Base-by-base conservation (phyloP, 2,888 invertebrate genomes). In the Troides helena region DNA sequence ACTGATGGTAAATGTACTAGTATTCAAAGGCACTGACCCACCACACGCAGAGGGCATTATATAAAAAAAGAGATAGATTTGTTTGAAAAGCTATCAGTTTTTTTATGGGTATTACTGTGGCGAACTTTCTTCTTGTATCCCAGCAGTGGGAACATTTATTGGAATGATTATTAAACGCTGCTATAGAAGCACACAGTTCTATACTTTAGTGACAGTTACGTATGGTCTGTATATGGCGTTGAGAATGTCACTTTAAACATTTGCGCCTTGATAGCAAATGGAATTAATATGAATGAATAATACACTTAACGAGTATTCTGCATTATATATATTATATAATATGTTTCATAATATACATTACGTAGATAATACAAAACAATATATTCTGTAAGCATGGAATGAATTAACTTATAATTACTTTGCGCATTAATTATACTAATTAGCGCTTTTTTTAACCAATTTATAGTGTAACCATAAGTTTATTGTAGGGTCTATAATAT, bases 161-260 rank as follows among this genome's bases (percentile, higher is more conserved):
- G 14, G 46, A 14, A 12, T 46, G 46, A 14, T 39, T 10, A 39
- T 10, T 46, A 46, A 53, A 53, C 53, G 18, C 53, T 53, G n/a
- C 18, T n/a, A 53, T 53, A 12, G 14, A 12, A 63, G 30, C 53
- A 67, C 43, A 43, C 25, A 65, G 46, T 39, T 21, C 43, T 43
- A 61, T 58, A 68, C 63, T 62, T 36, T 63, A 65, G 78, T 80
- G 79, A 78, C 72, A 74, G 67, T n/a, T 25, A 21, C 72, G 74
- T 61, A 72, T 65, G 65, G 68, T 71, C 72, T 75, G 72, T 74
- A 74, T 81, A 77, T 74, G 81, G 82, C 72, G 75, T 79, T 79
- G 79, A 84, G 82, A 83, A 85, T 83, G 85, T 80, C 74, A 78
- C 74, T 75, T 67, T 74, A 74, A 76, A 71, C 73, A 74, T 74